These are phyloP conservation scores for Crenichthys baileyi DNA, from an alignment of 2,797 vertebrate genomes.

Conservation along the genomic window DNA sequence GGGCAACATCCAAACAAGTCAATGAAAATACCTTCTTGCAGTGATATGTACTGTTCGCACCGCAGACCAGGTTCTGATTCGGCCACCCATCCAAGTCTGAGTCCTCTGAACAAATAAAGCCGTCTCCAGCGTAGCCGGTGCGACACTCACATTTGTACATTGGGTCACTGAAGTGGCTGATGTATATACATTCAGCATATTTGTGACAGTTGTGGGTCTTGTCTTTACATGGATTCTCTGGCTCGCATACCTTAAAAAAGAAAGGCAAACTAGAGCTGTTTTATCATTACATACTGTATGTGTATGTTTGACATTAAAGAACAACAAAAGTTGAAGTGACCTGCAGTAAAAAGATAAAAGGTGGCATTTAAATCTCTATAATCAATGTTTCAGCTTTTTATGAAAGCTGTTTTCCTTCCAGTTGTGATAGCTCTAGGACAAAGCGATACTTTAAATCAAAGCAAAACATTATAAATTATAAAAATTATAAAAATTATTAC, in stretches of 20 bases:
- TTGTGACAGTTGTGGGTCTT: slow-evolving; percentile 93
- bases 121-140: slow-evolving; percentile 96
- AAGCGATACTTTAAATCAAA: too few relatives aligned
- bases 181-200: slow-evolving; percentile 92
- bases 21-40: slow-evolving; percentile 88
- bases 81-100: slow-evolving; percentile 99
- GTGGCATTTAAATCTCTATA: not conserved
- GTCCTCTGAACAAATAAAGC: slow-evolving; percentile 95
- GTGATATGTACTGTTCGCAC: slow-evolving; percentile 92
- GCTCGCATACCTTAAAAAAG: slow-evolving; percentile 89
- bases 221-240: slow-evolving; percentile 95
- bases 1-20: not conserved
- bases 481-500: too few relatives aligned
- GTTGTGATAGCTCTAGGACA: slow-evolving; percentile 1
- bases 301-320: not conserved
- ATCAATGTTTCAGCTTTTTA: not conserved
- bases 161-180: slow-evolving; percentile 96
- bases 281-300: not conserved
- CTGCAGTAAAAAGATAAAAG: not conserved
- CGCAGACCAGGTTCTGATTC: slow-evolving; percentile 93
- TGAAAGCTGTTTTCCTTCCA: too few relatives aligned
- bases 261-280: not conserved
- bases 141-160: slow-evolving; percentile 98
- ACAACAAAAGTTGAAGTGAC: not conserved
- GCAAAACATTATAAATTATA: too few relatives aligned